Evolutionary conservation across 2,888 invertebrate genomes (phyloP).

Genomic region (Panopea generosa): DNA sequence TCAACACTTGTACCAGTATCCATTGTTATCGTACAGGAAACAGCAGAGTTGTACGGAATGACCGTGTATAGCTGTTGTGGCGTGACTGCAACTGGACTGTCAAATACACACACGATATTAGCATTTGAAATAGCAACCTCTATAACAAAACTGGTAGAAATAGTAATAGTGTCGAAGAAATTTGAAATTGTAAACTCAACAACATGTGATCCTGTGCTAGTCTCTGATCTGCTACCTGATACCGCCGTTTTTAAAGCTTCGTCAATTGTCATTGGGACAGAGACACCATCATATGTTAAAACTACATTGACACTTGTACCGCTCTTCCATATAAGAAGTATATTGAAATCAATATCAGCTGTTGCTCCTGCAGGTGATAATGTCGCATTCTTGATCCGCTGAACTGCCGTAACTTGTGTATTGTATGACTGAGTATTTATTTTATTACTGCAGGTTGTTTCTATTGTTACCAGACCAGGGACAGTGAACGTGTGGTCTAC

Average conservation of each 20-base stretch:
- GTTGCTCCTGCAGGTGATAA: constrained; percentile 68
- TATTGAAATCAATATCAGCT: constrained; percentile 41
- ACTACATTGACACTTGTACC: constrained; percentile 66
- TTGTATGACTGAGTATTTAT: constrained; percentile 46
- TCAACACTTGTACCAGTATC: constrained; percentile 28
- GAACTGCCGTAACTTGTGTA: constrained; percentile 61
- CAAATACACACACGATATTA: constrained; percentile 22
- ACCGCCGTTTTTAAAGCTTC: constrained; percentile 12
- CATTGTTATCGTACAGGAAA: constrained; percentile 35
- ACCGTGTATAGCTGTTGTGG: constrained; percentile 49
- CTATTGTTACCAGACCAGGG: constrained; percentile 57
- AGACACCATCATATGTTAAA: constrained; percentile 58
- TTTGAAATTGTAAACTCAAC: constrained; percentile 37
- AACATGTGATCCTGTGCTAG: constrained; percentile 24
- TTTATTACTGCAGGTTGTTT: constrained; percentile 69
- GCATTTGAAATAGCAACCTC: constrained; percentile 58
- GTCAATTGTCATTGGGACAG: constrained; percentile 28
- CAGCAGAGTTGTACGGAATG: constrained; percentile 55
- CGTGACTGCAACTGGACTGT: constrained; percentile 1
- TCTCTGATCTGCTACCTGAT: constrained; percentile 9
- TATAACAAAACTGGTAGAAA: constrained; percentile 52
- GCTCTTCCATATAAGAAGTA: constrained; percentile 59
- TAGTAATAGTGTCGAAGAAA: constrained; percentile 13
- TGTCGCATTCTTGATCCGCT: constrained; percentile 69
- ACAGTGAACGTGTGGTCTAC: constrained; percentile 60